phyloP scores from a whole-genome alignment of 1,140 invertebrate species.

The Pogonomyrmex barbatus region DNA sequence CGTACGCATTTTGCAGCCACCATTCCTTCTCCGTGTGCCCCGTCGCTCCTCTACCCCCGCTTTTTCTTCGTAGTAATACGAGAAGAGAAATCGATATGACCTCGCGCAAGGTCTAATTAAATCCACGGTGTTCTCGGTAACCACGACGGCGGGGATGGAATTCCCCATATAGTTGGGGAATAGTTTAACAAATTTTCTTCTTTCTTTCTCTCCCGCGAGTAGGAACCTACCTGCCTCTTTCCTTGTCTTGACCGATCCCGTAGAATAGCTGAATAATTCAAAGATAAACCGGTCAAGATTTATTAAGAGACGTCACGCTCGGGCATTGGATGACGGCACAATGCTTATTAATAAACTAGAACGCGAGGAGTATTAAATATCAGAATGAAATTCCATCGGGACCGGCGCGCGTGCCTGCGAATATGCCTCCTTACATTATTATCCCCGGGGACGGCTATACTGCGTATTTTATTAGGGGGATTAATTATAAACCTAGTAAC shows the following conservation, averaged over 20 bases:
- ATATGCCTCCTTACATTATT: slow-evolving; percentile 36
- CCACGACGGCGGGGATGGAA: slow-evolving; percentile 54
- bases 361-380: slow-evolving; percentile 31
- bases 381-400: slow-evolving; percentile 37
- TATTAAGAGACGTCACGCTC: slow-evolving; percentile 6
- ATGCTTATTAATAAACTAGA: slow-evolving; percentile 39
- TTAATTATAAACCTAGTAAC: slow-evolving; percentile 45
- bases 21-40: neutral
- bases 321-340: slow-evolving; percentile 10
- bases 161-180: slow-evolving; percentile 52
- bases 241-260: slow-evolving; percentile 15
- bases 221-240: neutral
- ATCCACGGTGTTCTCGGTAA: slow-evolving; percentile 69
- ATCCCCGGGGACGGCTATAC: neutral
- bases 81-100: slow-evolving; percentile 71
- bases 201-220: neutral
- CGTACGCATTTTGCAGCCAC: slow-evolving; percentile 7
- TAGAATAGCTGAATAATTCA: slow-evolving; percentile 4
- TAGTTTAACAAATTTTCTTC: slow-evolving; percentile 60
- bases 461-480: slow-evolving; percentile 37
- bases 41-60: neutral
- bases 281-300: slow-evolving; percentile 51
- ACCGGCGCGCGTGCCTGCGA: neutral
- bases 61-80: slow-evolving; percentile 54
- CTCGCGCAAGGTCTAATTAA: slow-evolving; percentile 72